Conservation (phyloP, 2,113 vertebrate species). For the Rana temporaria region DNA sequence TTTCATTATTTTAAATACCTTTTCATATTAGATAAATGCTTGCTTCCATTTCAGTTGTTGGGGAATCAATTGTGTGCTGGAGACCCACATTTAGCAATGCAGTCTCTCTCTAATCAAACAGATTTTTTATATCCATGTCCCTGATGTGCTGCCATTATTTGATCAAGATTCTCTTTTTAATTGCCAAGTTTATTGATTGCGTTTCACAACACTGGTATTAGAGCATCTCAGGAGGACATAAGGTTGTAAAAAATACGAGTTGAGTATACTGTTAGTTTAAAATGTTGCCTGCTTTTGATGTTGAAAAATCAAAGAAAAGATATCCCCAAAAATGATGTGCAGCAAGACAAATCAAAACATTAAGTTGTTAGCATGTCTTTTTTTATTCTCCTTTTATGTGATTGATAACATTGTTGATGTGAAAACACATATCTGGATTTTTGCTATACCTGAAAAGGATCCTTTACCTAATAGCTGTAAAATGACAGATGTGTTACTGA, state of each 20-base stretch:
- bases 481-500: too few relatives aligned
- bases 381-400: too few relatives aligned
- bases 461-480: too few relatives aligned
- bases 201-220: conserved; percentile 5
- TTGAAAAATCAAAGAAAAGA: neutral
- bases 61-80: neutral
- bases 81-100: conserved; percentile 26
- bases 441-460: too few relatives aligned
- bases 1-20: too few relatives aligned
- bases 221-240: neutral
- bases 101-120: neutral
- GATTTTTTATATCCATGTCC: neutral
- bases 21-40: too few relatives aligned
- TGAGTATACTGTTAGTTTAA: neutral
- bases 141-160: neutral
- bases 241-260: neutral
- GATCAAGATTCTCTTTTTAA: conserved; percentile 12
- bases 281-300: neutral
- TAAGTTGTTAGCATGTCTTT: too few relatives aligned
- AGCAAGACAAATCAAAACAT: neutral
- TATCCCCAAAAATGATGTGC: neutral
- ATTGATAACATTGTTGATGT: too few relatives aligned
- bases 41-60: neutral
- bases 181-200: conserved; percentile 31
- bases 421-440: too few relatives aligned